phyloP scores from a whole-genome alignment of 2,888 invertebrate species.

The Listrodromus nycthemerus region DNA sequence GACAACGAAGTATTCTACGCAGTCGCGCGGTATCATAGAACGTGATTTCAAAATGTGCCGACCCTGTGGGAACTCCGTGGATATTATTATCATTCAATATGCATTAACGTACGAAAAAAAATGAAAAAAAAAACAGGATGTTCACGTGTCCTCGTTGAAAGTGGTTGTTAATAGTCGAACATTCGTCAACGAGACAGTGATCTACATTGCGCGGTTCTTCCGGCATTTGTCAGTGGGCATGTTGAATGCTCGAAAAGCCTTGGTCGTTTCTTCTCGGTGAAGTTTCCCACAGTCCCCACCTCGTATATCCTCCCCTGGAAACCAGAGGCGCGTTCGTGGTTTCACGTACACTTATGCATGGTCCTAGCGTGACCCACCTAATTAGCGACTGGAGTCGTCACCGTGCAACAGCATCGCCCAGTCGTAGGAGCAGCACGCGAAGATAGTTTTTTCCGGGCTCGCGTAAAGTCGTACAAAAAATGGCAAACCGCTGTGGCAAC shows the following conservation, averaged over 20 bases:
- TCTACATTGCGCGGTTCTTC: constrained; percentile 33
- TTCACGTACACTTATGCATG: background rate
- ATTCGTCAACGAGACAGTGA: constrained; percentile 44
- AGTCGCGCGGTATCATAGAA: background rate
- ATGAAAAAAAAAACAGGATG: constrained; percentile 11
- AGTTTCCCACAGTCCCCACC: constrained; percentile 4
- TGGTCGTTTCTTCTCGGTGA: constrained; percentile 6
- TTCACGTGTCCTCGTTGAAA: constrained; percentile 11
- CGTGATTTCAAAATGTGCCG: background rate
- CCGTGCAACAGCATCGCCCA: constrained; percentile 7
- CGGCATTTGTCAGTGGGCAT: constrained; percentile 12
- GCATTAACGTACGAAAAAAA: background rate
- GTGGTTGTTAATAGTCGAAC: constrained; percentile 29
- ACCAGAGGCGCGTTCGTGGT: background rate
- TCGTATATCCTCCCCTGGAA: background rate
- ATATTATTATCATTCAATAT: constrained; percentile 1
- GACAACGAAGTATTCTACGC: background rate
- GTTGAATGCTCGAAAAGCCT: constrained; percentile 10
- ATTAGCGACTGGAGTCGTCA: constrained; percentile 46
- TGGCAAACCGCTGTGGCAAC: constrained; percentile 30
- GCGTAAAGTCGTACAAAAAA: constrained; percentile 51
- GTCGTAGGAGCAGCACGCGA: constrained; percentile 29
- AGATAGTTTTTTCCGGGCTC: constrained; percentile 31
- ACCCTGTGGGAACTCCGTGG: constrained; percentile 3
- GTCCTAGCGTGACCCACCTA: constrained; percentile 39